Evolutionary conservation across 2,797 vertebrate genomes (phyloP), one percentile per base, ranked within the genome.

Genomic region (Simalia tracyae): DNA sequence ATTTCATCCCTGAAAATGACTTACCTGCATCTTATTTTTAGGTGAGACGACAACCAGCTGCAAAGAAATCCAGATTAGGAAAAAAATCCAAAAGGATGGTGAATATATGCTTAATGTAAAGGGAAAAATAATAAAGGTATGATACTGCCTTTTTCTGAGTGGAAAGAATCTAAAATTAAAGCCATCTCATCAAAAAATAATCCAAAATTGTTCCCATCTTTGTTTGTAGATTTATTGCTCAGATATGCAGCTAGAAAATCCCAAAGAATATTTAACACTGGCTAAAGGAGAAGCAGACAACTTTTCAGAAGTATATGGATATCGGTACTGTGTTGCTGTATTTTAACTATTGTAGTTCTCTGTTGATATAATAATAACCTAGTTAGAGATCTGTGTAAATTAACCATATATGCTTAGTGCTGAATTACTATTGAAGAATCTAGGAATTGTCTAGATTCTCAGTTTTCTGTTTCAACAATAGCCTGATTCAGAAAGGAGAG

Each of bases 261-360:
- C 99, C 76, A 98, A 98, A 96, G 99, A 99, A 95, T 99, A 99
- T 92, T 95, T 99, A 95, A 98, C 99, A 22, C 68, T 99, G 95
- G 97, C 98, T 92, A 99, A 98, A 95, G 97, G 98, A 26, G 98
- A 98, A 97, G 98, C 98, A 1, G 99, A 99, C 96, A 99, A 99
- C 96, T 99, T 98, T 97, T 99, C 99, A 0, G 99, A 99, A 98
- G 98, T 99, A 26, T 99, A 98, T 94, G 98, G 98, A 91, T 97
- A 98, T 96, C 99, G 99, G 99, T 99, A 97, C 1, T 59, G 92
- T 68, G 81, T 0, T 54, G 4, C 86, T 89, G 56, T 66, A 57
- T 68, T 72, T 66, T 28, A 57, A 90, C 50, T 50, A 31, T 50
- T 72, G 36, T 61, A 15, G 63, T 81, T 50, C 50, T 87, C 15